Conservation (phyloP, 2,797 vertebrate species). For the Coregonus sp. region DNA sequence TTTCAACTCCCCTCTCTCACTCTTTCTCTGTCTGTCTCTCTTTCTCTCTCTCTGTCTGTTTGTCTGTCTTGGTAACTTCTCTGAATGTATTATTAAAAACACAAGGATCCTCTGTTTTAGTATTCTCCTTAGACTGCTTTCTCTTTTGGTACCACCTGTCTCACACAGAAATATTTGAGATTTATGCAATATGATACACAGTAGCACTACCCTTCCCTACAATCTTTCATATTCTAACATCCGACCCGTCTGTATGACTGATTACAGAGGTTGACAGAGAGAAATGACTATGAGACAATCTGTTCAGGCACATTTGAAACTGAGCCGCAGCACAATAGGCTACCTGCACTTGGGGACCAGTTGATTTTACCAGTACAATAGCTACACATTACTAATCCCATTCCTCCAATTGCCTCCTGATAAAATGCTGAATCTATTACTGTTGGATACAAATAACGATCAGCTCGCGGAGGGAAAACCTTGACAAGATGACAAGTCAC, state of each 20-base stretch:
- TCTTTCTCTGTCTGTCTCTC: conserved; percentile 13
- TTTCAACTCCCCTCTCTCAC: conserved; percentile 26
- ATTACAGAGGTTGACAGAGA: conserved; percentile 1
- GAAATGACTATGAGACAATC: neutral
- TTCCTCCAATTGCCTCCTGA: conserved; percentile 5
- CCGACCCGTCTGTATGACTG: conserved; percentile 3
- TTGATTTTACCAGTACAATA: neutral
- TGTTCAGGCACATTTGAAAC: conserved; percentile 9
- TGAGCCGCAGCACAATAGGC: neutral
- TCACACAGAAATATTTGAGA: neutral
- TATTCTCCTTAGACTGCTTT: neutral
- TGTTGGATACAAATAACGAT: neutral
- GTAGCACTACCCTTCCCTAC: neutral
- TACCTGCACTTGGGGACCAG: neutral
- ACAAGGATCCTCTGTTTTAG: neutral
- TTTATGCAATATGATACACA: neutral
- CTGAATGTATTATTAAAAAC: neutral
- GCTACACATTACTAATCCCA: neutral
- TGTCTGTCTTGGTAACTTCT: neutral
- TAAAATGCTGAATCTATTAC: neutral
- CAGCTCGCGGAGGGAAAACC: conserved; percentile 16
- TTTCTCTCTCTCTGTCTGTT: neutral
- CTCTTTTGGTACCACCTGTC: neutral
- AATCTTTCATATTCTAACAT: neutral
- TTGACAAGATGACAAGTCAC: conserved; percentile 62